Percentiles rank a stretch among this genome's conserved stretches.
Evolutionary conservation across 2,113 vertebrate species (phyloP).

Genomic region (Andinoacara biseriatus): DNA sequence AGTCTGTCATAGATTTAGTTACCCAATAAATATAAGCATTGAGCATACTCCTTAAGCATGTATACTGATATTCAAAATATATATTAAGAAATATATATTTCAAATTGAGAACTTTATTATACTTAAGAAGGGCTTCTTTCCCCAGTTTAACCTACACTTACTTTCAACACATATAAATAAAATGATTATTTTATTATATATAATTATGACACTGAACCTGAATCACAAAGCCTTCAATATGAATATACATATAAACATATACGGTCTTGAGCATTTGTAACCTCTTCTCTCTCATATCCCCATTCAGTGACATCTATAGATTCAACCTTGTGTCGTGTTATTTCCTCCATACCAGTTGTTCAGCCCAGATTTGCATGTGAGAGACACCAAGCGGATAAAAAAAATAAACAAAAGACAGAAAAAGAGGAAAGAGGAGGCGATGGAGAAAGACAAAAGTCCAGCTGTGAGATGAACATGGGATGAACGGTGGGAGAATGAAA

Average conservation of each 20-base stretch:
- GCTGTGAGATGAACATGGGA: slow-evolving; percentile 72
- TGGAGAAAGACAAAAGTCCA: slow-evolving; percentile 71
- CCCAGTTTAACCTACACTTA: not conserved
- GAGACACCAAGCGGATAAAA: slow-evolving; percentile 8
- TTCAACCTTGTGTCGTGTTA: slow-evolving; percentile 19
- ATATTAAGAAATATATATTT: no score
- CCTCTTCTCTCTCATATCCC: not conserved
- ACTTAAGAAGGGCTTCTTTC: not conserved
- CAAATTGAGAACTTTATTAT: not conserved
- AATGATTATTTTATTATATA: not conserved
- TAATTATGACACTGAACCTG: not conserved
- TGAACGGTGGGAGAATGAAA: slow-evolving; percentile 64
- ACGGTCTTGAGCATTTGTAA: not conserved
- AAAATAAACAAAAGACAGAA: slow-evolving; percentile 31
- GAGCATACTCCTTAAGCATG: no score
- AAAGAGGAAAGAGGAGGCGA: slow-evolving; percentile 41
- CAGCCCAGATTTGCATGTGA: slow-evolving; percentile 32
- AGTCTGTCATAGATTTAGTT: no score
- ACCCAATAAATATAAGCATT: no score
- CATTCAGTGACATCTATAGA: not conserved
- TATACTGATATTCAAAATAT: no score
- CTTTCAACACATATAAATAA: not conserved
- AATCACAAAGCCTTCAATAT: not conserved
- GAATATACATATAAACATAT: not conserved
- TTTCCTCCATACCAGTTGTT: slow-evolving; percentile 36